phyloP scores from a whole-genome alignment of 2,113 vertebrate species.

The Actenoides hombroni region DNA sequence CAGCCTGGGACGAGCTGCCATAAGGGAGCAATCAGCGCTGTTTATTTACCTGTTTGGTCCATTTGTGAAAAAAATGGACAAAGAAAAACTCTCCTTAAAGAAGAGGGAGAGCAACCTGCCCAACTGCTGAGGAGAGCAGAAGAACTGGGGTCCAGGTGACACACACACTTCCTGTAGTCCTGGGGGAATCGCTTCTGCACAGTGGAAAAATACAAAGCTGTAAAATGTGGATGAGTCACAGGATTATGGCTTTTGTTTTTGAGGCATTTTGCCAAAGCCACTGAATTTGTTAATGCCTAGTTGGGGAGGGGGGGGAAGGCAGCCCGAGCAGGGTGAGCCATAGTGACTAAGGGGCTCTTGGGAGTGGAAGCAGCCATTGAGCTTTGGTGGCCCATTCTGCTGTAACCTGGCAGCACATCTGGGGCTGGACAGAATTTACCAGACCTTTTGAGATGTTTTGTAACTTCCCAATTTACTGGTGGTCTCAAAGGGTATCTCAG shows the following conservation, averaged over 20 bases:
- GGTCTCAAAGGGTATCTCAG: not conserved
- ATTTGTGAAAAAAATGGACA: not conserved
- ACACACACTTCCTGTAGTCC: not conserved
- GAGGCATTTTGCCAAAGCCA: constrained; percentile 33
- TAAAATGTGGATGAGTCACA: not conserved
- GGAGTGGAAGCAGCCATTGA: not conserved
- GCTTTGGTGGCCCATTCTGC: not conserved
- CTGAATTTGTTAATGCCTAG: not conserved
- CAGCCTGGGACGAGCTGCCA: not conserved
- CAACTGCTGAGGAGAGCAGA: not conserved
- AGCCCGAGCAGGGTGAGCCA: not conserved
- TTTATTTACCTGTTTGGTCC: not conserved
- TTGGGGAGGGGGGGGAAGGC: not conserved
- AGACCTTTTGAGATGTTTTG: not conserved
- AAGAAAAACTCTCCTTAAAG: not conserved
- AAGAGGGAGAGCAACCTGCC: not conserved
- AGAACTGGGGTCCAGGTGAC: not conserved
- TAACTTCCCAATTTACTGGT: not conserved
- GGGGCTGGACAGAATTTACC: not conserved
- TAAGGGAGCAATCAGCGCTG: not conserved
- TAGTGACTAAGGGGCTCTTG: not conserved
- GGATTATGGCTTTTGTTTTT: constrained; percentile 25
- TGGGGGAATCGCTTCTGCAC: not conserved
- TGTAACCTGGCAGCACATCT: not conserved
- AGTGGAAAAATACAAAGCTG: constrained; percentile 49